Evolutionary conservation across 2,113 vertebrate genomes (phyloP).

Genomic region (Myiozetetes cayanensis): DNA sequence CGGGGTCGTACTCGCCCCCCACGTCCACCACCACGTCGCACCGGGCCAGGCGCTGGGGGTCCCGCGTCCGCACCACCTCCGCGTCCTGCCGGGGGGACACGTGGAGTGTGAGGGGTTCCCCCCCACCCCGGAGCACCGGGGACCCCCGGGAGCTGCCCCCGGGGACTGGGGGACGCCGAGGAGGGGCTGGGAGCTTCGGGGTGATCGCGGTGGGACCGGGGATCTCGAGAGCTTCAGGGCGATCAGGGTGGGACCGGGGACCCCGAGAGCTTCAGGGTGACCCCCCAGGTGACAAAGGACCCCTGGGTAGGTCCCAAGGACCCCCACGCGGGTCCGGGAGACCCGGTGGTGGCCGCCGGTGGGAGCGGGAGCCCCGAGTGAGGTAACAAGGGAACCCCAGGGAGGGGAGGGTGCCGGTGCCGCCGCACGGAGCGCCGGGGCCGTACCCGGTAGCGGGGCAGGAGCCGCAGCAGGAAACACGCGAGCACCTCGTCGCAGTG

Average conservation of each 20-base stretch:
- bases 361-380: no score
- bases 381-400: no score
- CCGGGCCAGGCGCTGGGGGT: constrained; percentile 74
- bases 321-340: no score
- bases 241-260: background rate
- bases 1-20: constrained; percentile 88
- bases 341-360: background rate
- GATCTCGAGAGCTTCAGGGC: no score
- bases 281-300: no score
- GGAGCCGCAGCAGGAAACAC: constrained; percentile 85
- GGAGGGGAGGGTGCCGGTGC: no score
- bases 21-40: constrained; percentile 94
- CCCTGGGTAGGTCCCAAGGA: no score
- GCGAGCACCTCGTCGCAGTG: constrained; percentile 95
- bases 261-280: no score
- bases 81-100: constrained; percentile 74
- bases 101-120: background rate
- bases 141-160: background rate
- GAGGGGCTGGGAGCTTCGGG: no score
- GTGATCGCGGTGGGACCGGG: no score
- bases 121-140: accelerated
- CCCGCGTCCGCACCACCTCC: constrained; percentile 86
- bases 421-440: no score
- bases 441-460: constrained; percentile 85
- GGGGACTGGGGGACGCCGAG: background rate